Evolutionary conservation across 2,797 vertebrate species (phyloP), one percentile per base, ranked within the genome.

Genomic region (Zenarchopterus dispar): DNA sequence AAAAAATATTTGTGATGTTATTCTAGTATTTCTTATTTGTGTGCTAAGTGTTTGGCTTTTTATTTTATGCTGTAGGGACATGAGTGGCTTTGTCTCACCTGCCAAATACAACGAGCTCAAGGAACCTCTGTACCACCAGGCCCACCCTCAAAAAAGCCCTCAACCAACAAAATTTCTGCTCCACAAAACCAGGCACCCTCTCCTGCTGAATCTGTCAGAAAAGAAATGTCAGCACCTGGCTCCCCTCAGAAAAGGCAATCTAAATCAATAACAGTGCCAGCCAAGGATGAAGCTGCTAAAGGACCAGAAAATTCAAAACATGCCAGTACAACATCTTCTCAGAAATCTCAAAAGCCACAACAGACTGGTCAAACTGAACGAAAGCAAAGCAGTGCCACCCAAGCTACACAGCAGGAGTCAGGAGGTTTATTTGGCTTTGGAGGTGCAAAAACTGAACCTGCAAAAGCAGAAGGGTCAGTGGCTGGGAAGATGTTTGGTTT

Each of bases 51-150:
- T 0, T 47, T 47, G 2, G 55, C 1, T 77, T 0, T 57, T 36
- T 65, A 18, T 52, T 3, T 49, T 58, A 64, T 60, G 78, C 0
- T 60, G 68, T 47, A 94, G 94, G 92, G 79, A 0, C 93, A 86
- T 7, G 96, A 98, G 77, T 99, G 97, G 98, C 95, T 99, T 62
- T 99, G 97, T 93, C 95, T 99, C 73, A 97, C 95, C 82, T 99
- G 98, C 83, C 98, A 99, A 92, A 94, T 97, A 92, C 93, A 96
- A 69, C 94, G 96, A 94, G 95, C 95, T 0, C 85, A 96, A 72
- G 94, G 73, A 61, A 85, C 66, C 39, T 91, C 92, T 54, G 92
- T 94, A 51, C 63, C 91, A 69, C 78, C 85, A 21, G 86, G 90
- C 65, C 67, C 77, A 57, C 84, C 72, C 11, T 84, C 74, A 46